Evolutionary conservation across 2,888 invertebrate genomes (phyloP), one percentile per base, ranked within the genome.

Genomic region (Ectobius pallidus): DNA sequence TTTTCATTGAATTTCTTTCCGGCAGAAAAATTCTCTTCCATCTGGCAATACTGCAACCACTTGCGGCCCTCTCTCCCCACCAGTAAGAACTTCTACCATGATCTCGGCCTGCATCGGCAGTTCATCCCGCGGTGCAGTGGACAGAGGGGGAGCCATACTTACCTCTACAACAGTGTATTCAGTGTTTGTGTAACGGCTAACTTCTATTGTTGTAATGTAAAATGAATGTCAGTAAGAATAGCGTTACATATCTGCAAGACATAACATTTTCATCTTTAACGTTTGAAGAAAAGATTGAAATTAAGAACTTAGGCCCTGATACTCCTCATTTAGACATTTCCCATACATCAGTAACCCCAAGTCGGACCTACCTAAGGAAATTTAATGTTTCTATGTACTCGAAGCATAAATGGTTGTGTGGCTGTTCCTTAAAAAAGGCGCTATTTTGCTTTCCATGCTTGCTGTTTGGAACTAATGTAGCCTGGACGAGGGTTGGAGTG

Each of bases 401-500:
- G 1, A 32, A 71, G n/a, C n/a, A 65, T 25, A 14, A 25, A 4
- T 72, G 72, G 72, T 42, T 69, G 25, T 52, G 71, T 55, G 67
- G 55, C 2, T 71, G 71, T 39, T 49, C 65, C 3, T 11, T 20
- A 6, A 71, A 46, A 52, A 67, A 71, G 16, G 30, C 72, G 14
- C n/a, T 69, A 1, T 72, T 72, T 75, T 78, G 78, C 74, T 79
- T 77, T 75, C 77, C 77, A 11, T 78, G 78, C 72, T 44, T 78
- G 61, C 61, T 78, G 55, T 77, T 75, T 75, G 77, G 76, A 42
- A 76, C 27, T 0, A 34, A 55, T 9, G 46, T 42, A n/a, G 2
- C 39, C 3, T 77, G 77, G 77, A 62, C 74, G 6, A 72, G 42
- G 2, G 49, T n/a, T 44, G 77, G 76, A n/a, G 69, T 75, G 49